Conservation (phyloP, 2,888 invertebrate genomes). For the Synanthedon formicaeformis region DNA sequence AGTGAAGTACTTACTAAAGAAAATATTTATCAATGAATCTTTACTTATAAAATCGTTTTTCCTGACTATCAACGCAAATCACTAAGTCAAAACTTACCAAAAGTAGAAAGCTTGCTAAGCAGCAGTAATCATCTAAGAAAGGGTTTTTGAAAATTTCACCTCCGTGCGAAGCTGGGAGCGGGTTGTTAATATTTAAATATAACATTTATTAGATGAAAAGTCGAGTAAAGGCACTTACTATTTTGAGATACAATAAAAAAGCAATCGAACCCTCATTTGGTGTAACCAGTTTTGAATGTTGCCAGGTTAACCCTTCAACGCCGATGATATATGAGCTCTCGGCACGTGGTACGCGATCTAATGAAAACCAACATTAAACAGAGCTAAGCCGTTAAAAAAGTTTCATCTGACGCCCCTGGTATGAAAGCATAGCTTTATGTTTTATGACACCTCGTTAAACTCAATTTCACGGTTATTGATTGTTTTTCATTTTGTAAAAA, state of each 20-base stretch:
- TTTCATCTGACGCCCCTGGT: slow-evolving; percentile 16
- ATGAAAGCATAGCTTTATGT: slow-evolving; percentile 23
- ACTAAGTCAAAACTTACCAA: no score
- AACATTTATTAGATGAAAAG: no score
- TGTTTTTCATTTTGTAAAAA: background rate
- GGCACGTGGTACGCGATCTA: slow-evolving; percentile 46
- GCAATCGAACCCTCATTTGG: slow-evolving; percentile 35
- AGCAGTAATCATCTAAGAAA: no score
- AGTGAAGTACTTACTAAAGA: no score
- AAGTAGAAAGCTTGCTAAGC: no score
- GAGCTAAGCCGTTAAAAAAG: slow-evolving; percentile 24
- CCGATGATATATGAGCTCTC: slow-evolving; percentile 35
- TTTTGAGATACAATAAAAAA: slow-evolving; percentile 38
- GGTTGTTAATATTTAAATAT: no score
- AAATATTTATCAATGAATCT: no score
- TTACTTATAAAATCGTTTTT: no score
- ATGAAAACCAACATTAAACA: slow-evolving; percentile 45
- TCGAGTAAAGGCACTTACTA: background rate
- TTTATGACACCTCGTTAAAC: slow-evolving; percentile 28
- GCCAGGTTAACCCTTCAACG: slow-evolving; percentile 40
- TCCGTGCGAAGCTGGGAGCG: no score
- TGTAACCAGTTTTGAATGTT: slow-evolving; percentile 53
- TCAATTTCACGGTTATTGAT: background rate
- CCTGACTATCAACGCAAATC: no score
- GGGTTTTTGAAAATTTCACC: no score